A percentile compares a stretch with the other conserved stretches of the same genome.
Evolutionary conservation across 2,113 vertebrate genomes (phyloP).

Genomic region (Galbula dea): DNA sequence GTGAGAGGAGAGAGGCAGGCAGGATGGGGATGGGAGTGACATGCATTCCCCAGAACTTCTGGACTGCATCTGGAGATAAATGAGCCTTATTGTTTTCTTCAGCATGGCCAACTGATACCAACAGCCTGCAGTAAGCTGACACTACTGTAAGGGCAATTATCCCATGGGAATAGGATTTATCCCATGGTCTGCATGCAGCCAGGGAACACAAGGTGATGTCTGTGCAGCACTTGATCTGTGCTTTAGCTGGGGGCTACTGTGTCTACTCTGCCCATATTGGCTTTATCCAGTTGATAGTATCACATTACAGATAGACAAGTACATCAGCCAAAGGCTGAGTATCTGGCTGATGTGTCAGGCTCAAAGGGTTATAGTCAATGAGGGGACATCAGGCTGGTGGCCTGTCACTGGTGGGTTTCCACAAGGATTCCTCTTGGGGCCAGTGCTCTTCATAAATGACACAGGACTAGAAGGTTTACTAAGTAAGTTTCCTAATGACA

Average conservation of each 20-base stretch:
- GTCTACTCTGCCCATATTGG: not conserved
- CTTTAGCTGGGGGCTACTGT: not conserved
- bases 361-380: too few species aligned
- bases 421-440: too few species aligned
- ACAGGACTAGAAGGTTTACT: too few species aligned
- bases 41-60: not conserved
- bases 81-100: not conserved
- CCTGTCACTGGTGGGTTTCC: too few species aligned
- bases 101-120: accelerated
- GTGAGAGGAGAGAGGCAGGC: not conserved
- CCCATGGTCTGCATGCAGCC: accelerated
- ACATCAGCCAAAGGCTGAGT: too few species aligned
- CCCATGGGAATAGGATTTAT: not conserved
- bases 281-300: not conserved
- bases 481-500: too few species aligned
- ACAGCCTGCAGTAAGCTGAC: not conserved
- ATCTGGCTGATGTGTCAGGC: too few species aligned
- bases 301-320: too few species aligned
- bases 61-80: not conserved
- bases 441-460: too few species aligned
- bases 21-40: not conserved
- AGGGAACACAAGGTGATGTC: not conserved
- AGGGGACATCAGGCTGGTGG: too few species aligned
- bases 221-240: not conserved
- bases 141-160: not conserved